Evolutionary conservation across 2,797 vertebrate genomes (phyloP).

Genomic region (Peromyscus eremicus): DNA sequence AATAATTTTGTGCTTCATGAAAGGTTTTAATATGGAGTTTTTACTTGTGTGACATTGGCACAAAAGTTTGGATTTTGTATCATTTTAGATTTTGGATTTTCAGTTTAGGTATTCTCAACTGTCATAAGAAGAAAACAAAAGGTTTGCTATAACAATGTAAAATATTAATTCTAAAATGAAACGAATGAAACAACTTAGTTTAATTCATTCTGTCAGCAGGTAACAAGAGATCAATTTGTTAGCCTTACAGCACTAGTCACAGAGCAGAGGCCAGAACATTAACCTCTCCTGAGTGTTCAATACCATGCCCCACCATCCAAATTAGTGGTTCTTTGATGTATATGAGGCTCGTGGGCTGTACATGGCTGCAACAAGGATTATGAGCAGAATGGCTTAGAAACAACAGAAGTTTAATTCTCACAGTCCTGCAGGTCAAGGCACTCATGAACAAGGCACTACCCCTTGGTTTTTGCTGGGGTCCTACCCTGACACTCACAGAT

Average conservation of each 20-base stretch:
- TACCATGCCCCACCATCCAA: neutral
- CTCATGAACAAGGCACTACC: neutral
- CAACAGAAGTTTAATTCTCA: too few species aligned
- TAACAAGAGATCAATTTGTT: neutral
- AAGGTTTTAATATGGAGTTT: neutral
- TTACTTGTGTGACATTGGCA: neutral
- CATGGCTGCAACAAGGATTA: too few species aligned
- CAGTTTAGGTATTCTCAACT: neutral
- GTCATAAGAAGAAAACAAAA: neutral
- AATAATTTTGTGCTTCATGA: neutral
- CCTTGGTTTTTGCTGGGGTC: neutral
- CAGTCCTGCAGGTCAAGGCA: neutral
- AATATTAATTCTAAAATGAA: neutral
- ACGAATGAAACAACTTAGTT: neutral
- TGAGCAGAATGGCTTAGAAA: neutral
- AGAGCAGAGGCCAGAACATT: neutral
- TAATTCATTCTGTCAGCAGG: neutral
- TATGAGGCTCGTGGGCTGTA: fast-evolving
- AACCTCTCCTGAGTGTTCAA: neutral
- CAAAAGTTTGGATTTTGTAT: neutral
- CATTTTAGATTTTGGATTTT: neutral
- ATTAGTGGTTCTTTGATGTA: neutral
- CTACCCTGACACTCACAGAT: neutral
- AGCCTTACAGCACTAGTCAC: neutral
- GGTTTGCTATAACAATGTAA: neutral